These are phyloP conservation scores for Chymomyza amoena DNA, from an alignment of 2,888 invertebrate species.

Conservation along the genomic window DNA sequence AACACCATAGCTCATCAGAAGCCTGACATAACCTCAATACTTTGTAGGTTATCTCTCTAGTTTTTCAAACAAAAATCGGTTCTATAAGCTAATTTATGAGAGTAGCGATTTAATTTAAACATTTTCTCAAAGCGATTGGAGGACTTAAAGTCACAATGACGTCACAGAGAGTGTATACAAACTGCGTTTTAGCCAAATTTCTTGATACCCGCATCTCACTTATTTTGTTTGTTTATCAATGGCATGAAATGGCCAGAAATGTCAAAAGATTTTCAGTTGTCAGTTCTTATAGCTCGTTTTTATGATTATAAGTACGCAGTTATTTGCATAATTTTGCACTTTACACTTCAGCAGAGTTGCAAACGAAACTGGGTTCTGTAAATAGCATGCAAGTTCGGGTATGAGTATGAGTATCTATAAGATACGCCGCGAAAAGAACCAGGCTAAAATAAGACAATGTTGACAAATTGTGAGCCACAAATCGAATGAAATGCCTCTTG, in stretches of 20 bases:
- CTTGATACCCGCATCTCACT: background rate
- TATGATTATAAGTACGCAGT: slow-evolving; percentile 32
- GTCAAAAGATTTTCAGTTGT: background rate
- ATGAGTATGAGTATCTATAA: slow-evolving; percentile 36
- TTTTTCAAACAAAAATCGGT: too few relatives aligned
- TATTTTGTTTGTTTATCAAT: background rate
- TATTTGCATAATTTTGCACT: slow-evolving; percentile 57
- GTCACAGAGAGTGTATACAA: background rate
- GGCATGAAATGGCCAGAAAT: background rate
- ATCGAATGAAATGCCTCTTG: slow-evolving; percentile 11
- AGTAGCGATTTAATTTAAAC: too few relatives aligned
- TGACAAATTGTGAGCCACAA: slow-evolving; percentile 1
- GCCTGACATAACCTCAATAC: too few relatives aligned
- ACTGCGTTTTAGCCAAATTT: background rate
- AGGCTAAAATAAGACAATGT: background rate
- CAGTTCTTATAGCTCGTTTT: background rate
- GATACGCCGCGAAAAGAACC: slow-evolving; percentile 24
- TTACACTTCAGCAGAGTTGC: slow-evolving; percentile 39
- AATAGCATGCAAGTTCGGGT: slow-evolving; percentile 14
- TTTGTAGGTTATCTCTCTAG: too few relatives aligned
- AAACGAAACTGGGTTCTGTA: slow-evolving; percentile 16
- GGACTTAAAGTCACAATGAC: too few relatives aligned
- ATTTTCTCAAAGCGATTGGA: too few relatives aligned
- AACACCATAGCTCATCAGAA: too few relatives aligned
- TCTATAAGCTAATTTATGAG: too few relatives aligned